phyloP scores from a whole-genome alignment of 2,113 vertebrate genomes.

The Puma concolor region DNA sequence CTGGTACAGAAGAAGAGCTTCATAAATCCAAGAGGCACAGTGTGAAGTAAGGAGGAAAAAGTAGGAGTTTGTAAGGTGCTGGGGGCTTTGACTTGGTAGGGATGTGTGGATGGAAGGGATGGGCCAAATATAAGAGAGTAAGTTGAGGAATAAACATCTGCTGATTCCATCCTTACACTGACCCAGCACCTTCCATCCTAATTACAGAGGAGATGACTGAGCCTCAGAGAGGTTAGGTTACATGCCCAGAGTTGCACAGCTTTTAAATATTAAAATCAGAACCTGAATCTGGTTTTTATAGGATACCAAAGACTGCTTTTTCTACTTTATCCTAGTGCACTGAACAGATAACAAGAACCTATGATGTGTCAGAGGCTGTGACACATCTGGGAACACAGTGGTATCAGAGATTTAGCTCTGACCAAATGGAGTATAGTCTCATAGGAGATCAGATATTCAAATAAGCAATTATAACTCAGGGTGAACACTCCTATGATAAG shows the following conservation, averaged over 20 bases:
- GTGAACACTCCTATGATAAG: not conserved
- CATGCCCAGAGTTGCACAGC: not conserved
- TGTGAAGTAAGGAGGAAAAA: not conserved
- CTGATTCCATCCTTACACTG: not conserved
- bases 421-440: too few species aligned
- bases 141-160: not conserved
- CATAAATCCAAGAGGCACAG: not conserved
- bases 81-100: not conserved
- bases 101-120: not conserved
- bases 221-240: conserved; percentile 4
- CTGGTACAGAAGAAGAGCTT: not conserved
- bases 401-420: not conserved
- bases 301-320: not conserved
- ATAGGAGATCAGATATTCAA: not conserved
- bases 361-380: too few species aligned
- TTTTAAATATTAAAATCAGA: not conserved
- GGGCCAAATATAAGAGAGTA: not conserved
- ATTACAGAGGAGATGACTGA: not conserved
- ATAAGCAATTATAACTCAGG: not conserved
- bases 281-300: not conserved
- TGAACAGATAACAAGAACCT: not conserved
- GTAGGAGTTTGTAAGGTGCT: too few species aligned
- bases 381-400: not conserved
- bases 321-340: not conserved
- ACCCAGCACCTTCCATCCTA: not conserved